Evolutionary conservation across 2,888 invertebrate genomes (phyloP).

Genomic region (Cephus sareptanus): DNA sequence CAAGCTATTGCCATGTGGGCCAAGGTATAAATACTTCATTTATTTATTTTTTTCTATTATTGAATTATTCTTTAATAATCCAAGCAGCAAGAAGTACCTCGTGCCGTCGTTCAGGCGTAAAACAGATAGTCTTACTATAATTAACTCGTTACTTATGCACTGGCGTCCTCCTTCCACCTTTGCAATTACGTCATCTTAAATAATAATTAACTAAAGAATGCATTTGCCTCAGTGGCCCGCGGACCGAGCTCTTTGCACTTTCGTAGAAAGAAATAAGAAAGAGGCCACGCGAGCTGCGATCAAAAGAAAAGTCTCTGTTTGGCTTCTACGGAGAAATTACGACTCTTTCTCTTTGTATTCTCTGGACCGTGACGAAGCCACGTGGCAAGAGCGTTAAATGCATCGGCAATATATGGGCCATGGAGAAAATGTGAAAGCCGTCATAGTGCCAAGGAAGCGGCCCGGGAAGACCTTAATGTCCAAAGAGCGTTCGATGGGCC

Average conservation of each 20-base stretch:
- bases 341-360: neutral
- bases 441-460: neutral
- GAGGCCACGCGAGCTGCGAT: neutral
- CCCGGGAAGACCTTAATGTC: neutral
- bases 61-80: neutral
- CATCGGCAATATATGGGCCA: slow-evolving; percentile 26
- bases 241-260: neutral
- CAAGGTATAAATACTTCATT: neutral
- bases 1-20: neutral
- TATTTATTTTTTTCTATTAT: neutral
- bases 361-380: neutral
- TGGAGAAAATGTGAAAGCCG: slow-evolving; percentile 63
- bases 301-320: neutral
- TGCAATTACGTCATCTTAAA: neutral
- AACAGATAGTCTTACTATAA: neutral
- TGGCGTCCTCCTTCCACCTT: neutral
- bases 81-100: neutral
- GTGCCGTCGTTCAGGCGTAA: neutral
- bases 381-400: neutral
- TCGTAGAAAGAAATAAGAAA: neutral
- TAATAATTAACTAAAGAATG: neutral
- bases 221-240: neutral
- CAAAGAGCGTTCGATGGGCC: neutral
- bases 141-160: neutral
- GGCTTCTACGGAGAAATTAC: neutral